Evolutionary conservation across 2,797 vertebrate species (phyloP).

Genomic region (Austrolebias charrua): DNA sequence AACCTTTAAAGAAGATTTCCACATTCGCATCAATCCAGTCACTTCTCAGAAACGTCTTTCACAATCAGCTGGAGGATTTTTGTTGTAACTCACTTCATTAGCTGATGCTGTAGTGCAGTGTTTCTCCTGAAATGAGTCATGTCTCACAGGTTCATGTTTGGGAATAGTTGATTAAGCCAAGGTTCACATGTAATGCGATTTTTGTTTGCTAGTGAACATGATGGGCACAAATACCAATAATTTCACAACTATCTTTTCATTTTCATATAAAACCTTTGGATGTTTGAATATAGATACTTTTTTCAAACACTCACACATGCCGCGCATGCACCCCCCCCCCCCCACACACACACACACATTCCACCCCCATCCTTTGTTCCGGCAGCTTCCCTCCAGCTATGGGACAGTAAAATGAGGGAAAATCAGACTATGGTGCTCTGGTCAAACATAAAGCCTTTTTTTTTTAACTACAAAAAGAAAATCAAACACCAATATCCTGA

Average conservation of each 20-base stretch:
- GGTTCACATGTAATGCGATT: not conserved
- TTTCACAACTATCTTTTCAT: conserved; percentile 1
- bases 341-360: conserved; percentile 4
- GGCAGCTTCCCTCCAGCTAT: conserved; percentile 59
- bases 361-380: conserved; percentile 67
- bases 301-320: not conserved
- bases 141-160: not conserved
- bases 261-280: not conserved
- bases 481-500: not conserved
- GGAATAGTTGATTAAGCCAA: not conserved
- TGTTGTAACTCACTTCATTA: not conserved
- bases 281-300: not conserved
- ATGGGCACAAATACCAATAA: not conserved
- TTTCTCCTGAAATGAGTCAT: not conserved
- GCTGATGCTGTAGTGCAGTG: too few relatives aligned
- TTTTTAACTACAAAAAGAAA: not conserved
- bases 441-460: conserved; percentile 9
- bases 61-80: too few relatives aligned
- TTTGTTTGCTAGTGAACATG: not conserved
- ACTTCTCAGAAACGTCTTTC: too few relatives aligned
- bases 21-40: too few relatives aligned
- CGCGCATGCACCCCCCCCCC: not conserved
- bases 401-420: conserved; percentile 42
- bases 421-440: conserved; percentile 24
- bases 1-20: too few relatives aligned